Percentiles rank a stretch among this genome's conserved stretches.
Conservation (phyloP, 2,888 invertebrate species). For the Eupeodes luniger region DNA sequence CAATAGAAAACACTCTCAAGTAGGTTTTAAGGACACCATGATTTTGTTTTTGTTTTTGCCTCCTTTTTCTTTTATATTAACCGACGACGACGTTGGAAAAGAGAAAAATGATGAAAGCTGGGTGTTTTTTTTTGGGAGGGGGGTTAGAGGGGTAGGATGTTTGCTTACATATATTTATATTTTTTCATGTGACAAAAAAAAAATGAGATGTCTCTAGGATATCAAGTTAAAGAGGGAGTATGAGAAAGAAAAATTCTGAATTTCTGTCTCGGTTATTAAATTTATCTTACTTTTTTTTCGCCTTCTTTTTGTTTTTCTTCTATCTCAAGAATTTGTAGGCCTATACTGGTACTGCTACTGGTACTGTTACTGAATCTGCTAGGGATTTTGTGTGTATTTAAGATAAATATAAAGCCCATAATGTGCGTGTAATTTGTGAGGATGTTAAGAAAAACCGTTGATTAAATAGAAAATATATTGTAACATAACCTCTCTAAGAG, state of each 20-base stretch:
- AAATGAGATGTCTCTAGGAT: constrained; percentile 43
- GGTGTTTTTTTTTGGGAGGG: not conserved
- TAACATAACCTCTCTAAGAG: not conserved
- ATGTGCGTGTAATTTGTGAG: constrained; percentile 44
- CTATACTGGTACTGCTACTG: not conserved
- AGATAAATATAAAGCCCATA: constrained; percentile 42
- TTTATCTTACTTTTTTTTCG: constrained; percentile 29
- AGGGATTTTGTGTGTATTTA: constrained; percentile 15
- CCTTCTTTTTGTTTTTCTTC: constrained; percentile 6
- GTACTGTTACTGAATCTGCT: constrained; percentile 1
- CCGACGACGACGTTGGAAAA: constrained; percentile 23
- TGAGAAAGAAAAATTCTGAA: constrained; percentile 19
- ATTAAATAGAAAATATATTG: constrained; percentile 44
- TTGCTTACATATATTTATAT: constrained; percentile 26
- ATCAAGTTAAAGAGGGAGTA: constrained; percentile 47
- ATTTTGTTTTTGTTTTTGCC: constrained; percentile 19
- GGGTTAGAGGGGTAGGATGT: constrained; percentile 13
- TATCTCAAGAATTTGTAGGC: constrained; percentile 30
- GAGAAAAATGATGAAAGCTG: constrained; percentile 48
- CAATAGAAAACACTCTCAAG: constrained; percentile 64
- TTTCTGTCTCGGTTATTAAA: constrained; percentile 33
- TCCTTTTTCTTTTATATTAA: constrained; percentile 19
- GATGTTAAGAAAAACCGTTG: constrained; percentile 31
- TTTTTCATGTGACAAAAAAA: constrained; percentile 48
- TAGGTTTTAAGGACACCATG: constrained; percentile 73